Evolutionary conservation across 2,797 vertebrate genomes (phyloP).

Genomic region (Hippocampus kuda): DNA sequence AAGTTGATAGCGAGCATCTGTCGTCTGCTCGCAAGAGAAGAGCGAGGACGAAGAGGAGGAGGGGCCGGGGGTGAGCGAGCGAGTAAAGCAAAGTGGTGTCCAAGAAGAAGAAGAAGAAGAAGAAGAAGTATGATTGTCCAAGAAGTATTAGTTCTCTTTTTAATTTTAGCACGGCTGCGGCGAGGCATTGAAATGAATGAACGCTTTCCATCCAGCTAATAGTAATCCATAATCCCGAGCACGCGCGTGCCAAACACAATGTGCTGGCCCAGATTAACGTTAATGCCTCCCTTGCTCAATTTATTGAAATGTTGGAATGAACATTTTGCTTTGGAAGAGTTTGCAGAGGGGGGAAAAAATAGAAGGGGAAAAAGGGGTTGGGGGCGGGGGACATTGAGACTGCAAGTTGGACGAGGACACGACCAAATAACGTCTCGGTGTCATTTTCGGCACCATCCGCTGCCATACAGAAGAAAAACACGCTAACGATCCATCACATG

Average conservation of each 20-base stretch:
- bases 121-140: constrained; percentile 72
- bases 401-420: constrained; percentile 13
- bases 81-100: constrained; percentile 58
- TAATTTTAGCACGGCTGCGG: constrained; percentile 65
- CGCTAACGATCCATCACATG: no score
- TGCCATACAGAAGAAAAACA: no score
- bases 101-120: constrained; percentile 47
- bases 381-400: neutral
- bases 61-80: constrained; percentile 1
- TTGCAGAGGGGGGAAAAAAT: constrained; percentile 16
- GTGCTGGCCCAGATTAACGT: constrained; percentile 79
- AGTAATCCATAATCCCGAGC: constrained; percentile 79
- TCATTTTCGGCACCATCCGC: constrained; percentile 40
- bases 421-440: constrained; percentile 42
- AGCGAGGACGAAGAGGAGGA: neutral
- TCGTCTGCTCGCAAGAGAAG: constrained; percentile 23
- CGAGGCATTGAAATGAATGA: constrained; percentile 75
- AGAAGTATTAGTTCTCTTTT: constrained; percentile 77
- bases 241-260: constrained; percentile 75
- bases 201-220: constrained; percentile 79
- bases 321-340: constrained; percentile 65
- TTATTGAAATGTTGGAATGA: constrained; percentile 79
- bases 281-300: constrained; percentile 76
- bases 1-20: constrained; percentile 22
- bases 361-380: no score